A percentile compares a stretch with the other conserved stretches of the same genome.
Evolutionary conservation across 2,113 vertebrate genomes (phyloP).

Genomic region (Engraulis encrasicolus): DNA sequence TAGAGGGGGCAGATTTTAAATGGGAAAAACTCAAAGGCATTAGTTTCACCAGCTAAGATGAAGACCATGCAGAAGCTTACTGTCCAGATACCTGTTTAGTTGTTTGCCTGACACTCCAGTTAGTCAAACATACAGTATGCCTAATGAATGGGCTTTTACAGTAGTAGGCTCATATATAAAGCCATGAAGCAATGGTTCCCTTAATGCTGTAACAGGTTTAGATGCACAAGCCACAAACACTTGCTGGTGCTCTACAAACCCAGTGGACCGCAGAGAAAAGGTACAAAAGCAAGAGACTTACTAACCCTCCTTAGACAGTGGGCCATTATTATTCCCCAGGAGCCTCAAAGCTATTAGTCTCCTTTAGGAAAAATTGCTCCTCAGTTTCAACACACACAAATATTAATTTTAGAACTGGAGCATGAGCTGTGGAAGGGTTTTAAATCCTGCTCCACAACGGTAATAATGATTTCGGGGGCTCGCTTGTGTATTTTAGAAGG

Average conservation of each 20-base stretch:
- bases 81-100: not conserved
- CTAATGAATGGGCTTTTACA: not conserved
- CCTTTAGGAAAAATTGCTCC: not conserved
- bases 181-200: not conserved
- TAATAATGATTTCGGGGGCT: not conserved
- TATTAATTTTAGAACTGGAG: not conserved
- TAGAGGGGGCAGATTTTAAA: too few species aligned
- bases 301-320: not conserved
- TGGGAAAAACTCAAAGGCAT: not conserved
- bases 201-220: not conserved
- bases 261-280: not conserved
- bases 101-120: not conserved
- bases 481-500: not conserved
- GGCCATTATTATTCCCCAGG: not conserved
- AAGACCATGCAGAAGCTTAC: not conserved
- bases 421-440: not conserved
- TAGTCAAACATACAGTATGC: not conserved
- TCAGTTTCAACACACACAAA: constrained; percentile 6
- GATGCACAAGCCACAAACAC: not conserved
- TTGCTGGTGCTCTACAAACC: not conserved
- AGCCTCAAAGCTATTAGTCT: constrained; percentile 10
- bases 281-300: not conserved
- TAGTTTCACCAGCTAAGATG: not conserved
- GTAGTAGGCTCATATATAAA: not conserved
- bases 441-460: not conserved